Conservation (phyloP, 2,888 invertebrate species). For the Drosophila paranaensis region DNA sequence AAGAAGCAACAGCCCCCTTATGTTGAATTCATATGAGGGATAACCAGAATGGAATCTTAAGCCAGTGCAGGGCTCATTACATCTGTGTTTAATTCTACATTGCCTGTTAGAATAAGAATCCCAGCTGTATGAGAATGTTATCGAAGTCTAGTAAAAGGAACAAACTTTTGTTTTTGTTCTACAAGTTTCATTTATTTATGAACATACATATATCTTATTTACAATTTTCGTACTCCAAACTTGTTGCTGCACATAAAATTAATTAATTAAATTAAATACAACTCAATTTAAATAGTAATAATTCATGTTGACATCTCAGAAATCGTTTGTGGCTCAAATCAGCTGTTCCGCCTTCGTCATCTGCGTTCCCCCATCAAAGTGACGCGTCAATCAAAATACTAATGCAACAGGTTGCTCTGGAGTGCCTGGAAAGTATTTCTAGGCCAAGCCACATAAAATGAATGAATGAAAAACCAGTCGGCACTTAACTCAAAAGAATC, state of each 20-base stretch:
- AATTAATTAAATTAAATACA: too few relatives aligned
- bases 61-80: too few relatives aligned
- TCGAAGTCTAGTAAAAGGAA: neutral
- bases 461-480: conserved; percentile 16
- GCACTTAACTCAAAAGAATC: neutral
- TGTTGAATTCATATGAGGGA: too few relatives aligned
- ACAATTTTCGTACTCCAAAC: neutral
- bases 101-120: neutral
- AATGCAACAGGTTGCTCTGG: conserved; percentile 42
- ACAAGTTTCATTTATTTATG: neutral
- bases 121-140: neutral
- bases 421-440: conserved; percentile 14
- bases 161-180: neutral
- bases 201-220: neutral
- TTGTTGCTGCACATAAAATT: too few relatives aligned
- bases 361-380: conserved; percentile 1
- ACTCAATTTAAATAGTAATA: too few relatives aligned
- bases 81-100: too few relatives aligned
- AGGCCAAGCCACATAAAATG: neutral
- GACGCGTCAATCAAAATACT: neutral
- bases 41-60: too few relatives aligned
- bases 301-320: neutral
- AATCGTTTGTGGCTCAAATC: neutral
- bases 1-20: too few relatives aligned
- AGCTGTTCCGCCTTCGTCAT: conserved; percentile 34